phyloP scores from a whole-genome alignment of 2,113 vertebrate genomes.

The Sterna hirundo region DNA sequence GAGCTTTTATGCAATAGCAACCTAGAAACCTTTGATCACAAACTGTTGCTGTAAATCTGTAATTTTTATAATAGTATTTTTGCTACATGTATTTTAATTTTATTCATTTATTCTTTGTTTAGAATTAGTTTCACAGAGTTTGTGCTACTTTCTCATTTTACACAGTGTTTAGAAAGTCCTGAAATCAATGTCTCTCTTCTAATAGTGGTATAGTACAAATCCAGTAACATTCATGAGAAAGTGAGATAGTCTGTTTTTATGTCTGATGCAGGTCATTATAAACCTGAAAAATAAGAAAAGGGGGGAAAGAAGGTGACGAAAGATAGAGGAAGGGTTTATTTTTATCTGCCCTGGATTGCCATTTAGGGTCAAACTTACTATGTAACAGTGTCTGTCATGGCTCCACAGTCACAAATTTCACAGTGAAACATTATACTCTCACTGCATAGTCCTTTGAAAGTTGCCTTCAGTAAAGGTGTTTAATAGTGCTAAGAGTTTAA shows the following conservation, averaged over 20 bases:
- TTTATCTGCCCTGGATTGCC: neutral
- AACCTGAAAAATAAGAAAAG: neutral
- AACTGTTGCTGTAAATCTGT: neutral
- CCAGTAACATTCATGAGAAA: neutral
- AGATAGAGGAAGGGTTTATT: neutral
- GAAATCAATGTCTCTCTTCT: neutral
- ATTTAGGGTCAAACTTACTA: neutral
- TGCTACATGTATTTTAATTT: neutral
- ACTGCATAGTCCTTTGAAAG: neutral
- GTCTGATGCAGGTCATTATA: neutral
- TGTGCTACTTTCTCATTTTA: neutral
- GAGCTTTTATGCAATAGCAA: neutral
- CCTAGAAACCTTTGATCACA: conserved; percentile 19
- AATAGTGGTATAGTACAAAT: neutral
- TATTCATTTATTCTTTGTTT: neutral
- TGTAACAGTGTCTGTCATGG: neutral
- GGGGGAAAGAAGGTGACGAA: neutral
- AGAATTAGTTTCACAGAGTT: neutral
- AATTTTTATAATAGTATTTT: neutral
- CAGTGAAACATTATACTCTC: neutral
- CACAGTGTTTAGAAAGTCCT: neutral
- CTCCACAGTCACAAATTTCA: neutral
- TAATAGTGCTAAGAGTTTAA: neutral
- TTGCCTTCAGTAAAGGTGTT: neutral
- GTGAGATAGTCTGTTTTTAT: neutral